These are phyloP conservation scores for Varecia variegata DNA, from an alignment of 2,797 vertebrate species.

Conservation along the genomic window DNA sequence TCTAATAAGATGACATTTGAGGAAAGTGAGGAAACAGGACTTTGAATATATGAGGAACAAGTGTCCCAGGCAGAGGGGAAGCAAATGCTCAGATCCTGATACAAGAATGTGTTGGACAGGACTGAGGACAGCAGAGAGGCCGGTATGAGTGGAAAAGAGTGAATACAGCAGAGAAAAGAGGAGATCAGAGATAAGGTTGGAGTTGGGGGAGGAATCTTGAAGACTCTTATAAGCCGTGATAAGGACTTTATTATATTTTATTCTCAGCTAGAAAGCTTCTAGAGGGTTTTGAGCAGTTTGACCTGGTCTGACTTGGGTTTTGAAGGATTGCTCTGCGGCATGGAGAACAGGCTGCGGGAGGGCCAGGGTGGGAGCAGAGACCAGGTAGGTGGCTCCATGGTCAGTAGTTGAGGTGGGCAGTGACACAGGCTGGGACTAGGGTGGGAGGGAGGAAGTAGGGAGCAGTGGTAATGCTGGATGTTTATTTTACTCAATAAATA, in stretches of 20 bases:
- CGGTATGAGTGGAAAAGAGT: neutral
- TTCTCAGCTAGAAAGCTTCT: neutral
- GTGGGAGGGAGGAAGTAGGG: neutral
- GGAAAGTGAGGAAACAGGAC: neutral
- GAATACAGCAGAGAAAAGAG: neutral
- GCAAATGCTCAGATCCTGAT: neutral
- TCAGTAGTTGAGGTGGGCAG: neutral
- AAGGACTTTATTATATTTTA: constrained; percentile 10
- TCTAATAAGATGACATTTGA: neutral
- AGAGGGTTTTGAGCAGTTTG: neutral
- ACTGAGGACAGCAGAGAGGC: neutral
- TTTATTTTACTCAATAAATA: neutral
- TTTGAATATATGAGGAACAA: neutral
- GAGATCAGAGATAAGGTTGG: neutral
- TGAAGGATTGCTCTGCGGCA: neutral
- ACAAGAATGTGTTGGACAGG: neutral
- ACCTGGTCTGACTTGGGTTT: neutral
- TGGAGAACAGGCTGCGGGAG: neutral
- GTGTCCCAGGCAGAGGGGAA: neutral
- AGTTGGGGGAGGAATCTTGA: neutral
- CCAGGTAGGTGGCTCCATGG: neutral
- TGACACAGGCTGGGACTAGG: neutral
- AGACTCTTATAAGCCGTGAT: neutral
- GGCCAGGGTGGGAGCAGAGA: neutral
- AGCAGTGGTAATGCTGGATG: neutral